Percentiles rank a stretch among this genome's conserved stretches.
phyloP scores from a whole-genome alignment of 1,140 invertebrate species.

The Caenorhabditis elegans region WBcel235 BX284602.5:8398501-8399000 shows the following conservation, averaged over 20 bases:
- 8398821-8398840: no score
- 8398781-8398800: background rate
- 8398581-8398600: background rate
- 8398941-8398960: no score
- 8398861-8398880: no score
- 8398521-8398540: background rate
- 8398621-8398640: background rate
- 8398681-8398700: background rate
- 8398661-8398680: background rate
- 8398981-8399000: no score
- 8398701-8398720: background rate
- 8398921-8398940: no score
- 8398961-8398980: no score
- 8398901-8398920: no score
- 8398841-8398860: no score
- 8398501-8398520: background rate
- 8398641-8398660: background rate
- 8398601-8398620: background rate
- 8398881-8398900: no score
- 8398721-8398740: background rate
- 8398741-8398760: background rate
- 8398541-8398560: background rate
- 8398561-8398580: background rate
- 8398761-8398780: background rate
- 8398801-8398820: no score